Evolutionary conservation across 2,797 vertebrate species (phyloP).

Genomic region (Acanthopagrus latus): DNA sequence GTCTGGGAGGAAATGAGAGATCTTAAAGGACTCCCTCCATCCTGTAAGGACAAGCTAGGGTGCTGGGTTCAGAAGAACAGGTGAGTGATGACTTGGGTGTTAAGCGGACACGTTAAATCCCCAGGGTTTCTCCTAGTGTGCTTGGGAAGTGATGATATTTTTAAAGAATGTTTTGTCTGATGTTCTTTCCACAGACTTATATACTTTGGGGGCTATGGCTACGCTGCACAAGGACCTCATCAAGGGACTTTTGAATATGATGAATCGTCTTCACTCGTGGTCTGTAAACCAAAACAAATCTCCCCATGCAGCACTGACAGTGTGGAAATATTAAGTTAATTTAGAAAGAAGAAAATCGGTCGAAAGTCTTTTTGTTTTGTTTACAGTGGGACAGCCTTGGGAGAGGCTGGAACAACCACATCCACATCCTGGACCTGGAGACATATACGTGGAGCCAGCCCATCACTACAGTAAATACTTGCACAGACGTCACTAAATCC

Average conservation of each 20-base stretch:
- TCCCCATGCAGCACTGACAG: not conserved
- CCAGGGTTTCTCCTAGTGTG: not conserved
- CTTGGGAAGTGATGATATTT: not conserved
- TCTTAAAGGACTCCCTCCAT: constrained; percentile 92
- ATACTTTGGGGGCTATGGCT: constrained; percentile 99
- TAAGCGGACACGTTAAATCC: not conserved
- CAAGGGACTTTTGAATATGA: constrained; percentile 95
- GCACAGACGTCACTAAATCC: not conserved
- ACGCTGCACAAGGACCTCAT: constrained; percentile 89
- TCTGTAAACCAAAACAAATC: constrained; percentile 66
- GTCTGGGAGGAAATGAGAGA: constrained; percentile 93
- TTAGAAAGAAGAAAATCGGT: no score
- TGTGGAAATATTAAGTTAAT: not conserved
- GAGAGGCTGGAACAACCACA: constrained; percentile 97
- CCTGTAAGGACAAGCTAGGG: constrained; percentile 97
- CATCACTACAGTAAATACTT: constrained; percentile 88
- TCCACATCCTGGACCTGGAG: constrained; percentile 94
- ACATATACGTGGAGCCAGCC: constrained; percentile 93
- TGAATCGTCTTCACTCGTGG: constrained; percentile 93
- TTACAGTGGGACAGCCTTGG: constrained; percentile 85
- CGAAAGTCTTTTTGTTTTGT: not conserved
- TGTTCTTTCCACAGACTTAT: constrained; percentile 86
- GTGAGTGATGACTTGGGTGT: constrained; percentile 75
- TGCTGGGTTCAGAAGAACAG: constrained; percentile 97
- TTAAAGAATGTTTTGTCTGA: not conserved